phyloP scores from a whole-genome alignment of 2,888 invertebrate species.

The Xestia xanthographa region DNA sequence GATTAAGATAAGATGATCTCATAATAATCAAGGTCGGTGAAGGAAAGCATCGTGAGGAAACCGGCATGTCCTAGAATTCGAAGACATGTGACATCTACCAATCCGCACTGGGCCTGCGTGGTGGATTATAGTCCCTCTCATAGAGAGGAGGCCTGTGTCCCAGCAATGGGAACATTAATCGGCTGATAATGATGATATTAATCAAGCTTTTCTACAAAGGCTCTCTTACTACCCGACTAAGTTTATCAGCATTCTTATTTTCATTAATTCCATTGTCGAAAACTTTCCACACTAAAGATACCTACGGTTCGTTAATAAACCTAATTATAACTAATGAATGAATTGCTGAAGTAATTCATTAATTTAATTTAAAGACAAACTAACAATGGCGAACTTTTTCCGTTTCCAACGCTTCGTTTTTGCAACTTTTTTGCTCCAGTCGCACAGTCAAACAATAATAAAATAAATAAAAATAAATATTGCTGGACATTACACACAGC shows the following conservation, averaged over 20 bases:
- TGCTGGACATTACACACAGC: too few species aligned
- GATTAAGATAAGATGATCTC: too few species aligned
- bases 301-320: neutral
- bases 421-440: slow-evolving; percentile 18
- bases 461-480: too few species aligned
- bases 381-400: slow-evolving; percentile 3
- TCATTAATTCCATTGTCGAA: neutral
- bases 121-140: too few species aligned
- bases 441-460: slow-evolving; percentile 33
- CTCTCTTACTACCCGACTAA: neutral
- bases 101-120: too few species aligned
- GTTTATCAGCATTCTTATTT: neutral
- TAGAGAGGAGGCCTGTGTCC: too few species aligned
- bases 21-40: neutral
- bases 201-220: neutral
- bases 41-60: too few species aligned
- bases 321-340: slow-evolving; percentile 27
- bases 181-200: too few species aligned
- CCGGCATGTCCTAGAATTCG: too few species aligned
- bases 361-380: slow-evolving; percentile 7
- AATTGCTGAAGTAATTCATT: neutral
- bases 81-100: too few species aligned
- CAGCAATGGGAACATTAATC: too few species aligned
- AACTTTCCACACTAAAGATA: slow-evolving; percentile 7
- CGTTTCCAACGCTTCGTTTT: neutral